A percentile compares a stretch with the other conserved stretches of the same genome.
phyloP scores from a whole-genome alignment of 1,140 invertebrate species.

The Ladona fulva region DNA sequence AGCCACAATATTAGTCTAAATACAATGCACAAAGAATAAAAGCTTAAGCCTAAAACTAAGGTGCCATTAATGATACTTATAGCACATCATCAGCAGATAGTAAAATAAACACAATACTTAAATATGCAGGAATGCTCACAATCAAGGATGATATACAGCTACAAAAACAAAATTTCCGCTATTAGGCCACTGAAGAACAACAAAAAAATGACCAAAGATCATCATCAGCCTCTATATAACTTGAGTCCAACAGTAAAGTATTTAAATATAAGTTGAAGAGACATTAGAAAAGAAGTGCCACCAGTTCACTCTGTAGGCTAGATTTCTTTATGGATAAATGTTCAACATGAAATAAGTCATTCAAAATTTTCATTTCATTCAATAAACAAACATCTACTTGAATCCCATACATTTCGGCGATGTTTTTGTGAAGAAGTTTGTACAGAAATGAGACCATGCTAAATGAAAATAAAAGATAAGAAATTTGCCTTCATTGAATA shows the following conservation, averaged over 20 bases:
- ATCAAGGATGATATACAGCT: background rate
- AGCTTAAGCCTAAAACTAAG: background rate
- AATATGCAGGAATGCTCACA: background rate
- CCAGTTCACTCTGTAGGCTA: too few species aligned
- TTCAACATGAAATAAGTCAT: too few species aligned
- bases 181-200: background rate
- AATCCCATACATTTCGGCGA: too few species aligned
- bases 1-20: background rate
- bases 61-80: background rate
- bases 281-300: too few species aligned
- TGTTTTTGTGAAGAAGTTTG: too few species aligned
- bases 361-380: too few species aligned
- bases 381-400: too few species aligned
- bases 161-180: background rate
- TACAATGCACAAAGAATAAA: conserved; percentile 7
- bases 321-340: too few species aligned
- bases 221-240: conserved; percentile 6
- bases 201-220: conserved; percentile 7
- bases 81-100: background rate
- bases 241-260: background rate
- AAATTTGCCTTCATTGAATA: too few species aligned
- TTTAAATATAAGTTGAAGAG: background rate
- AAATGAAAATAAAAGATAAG: too few species aligned
- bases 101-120: background rate
- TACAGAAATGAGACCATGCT: too few species aligned